These are phyloP conservation scores for Linepithema humile DNA, from an alignment of 1,140 invertebrate genomes.

Conservation along the genomic window DNA sequence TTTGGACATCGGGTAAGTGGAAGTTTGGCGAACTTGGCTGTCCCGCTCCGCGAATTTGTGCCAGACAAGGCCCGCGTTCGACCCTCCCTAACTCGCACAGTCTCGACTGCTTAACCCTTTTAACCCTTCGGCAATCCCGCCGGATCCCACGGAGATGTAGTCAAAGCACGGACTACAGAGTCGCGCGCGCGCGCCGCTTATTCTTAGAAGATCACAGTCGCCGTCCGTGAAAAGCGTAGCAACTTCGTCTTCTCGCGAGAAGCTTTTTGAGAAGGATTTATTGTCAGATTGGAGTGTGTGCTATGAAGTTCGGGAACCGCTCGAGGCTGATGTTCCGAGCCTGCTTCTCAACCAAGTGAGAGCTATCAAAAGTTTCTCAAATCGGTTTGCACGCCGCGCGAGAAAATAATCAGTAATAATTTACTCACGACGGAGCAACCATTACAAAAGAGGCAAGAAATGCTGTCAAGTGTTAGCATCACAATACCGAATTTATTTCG, in stretches of 20 bases:
- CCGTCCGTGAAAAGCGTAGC: not conserved
- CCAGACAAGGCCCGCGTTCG: slow-evolving; percentile 29
- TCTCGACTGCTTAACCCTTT: slow-evolving; percentile 59
- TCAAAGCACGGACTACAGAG: slow-evolving; percentile 46
- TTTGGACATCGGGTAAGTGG: not conserved
- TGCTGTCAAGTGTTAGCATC: not conserved
- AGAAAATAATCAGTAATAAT: not conserved
- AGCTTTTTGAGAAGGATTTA: slow-evolving; percentile 20
- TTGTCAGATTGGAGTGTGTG: not conserved
- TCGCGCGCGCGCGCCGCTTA: slow-evolving; percentile 19
- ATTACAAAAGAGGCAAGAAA: not conserved
- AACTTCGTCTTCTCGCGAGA: slow-evolving; percentile 4
- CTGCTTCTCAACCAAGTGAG: not conserved
- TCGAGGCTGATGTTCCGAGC: not conserved
- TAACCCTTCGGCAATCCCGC: slow-evolving; percentile 55
- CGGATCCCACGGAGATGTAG: slow-evolving; percentile 53
- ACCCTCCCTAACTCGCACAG: slow-evolving; percentile 47
- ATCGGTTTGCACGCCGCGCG: not conserved
- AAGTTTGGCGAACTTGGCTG: slow-evolving; percentile 33
- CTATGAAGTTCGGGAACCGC: not conserved
- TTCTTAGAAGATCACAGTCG: slow-evolving; percentile 39
- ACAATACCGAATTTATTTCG: not conserved
- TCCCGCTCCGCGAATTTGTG: slow-evolving; percentile 21
- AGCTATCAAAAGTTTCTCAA: not conserved
- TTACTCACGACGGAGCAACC: not conserved